These are phyloP conservation scores for Atopsyche davidsoni DNA, from an alignment of 1,140 invertebrate genomes.

Conservation along the genomic window DNA sequence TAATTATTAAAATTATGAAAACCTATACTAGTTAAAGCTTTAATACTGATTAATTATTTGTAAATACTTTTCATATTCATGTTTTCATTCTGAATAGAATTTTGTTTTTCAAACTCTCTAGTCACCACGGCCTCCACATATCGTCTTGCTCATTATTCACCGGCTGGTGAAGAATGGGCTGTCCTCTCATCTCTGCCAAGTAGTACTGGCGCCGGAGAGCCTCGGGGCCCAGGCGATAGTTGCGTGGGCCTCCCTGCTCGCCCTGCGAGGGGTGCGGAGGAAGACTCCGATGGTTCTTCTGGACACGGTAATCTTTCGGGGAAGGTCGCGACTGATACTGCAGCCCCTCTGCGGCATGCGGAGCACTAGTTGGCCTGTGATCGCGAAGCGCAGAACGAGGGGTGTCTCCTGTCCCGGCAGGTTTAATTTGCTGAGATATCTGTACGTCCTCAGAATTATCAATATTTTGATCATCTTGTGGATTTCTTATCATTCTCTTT, in stretches of 20 bases:
- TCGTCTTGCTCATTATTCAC: conserved; percentile 14
- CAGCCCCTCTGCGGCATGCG: background rate
- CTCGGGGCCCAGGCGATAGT: conserved; percentile 2
- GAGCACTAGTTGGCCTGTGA: background rate
- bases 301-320: background rate
- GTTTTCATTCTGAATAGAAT: no score
- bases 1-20: no score
- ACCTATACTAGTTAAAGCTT: conserved; percentile 21
- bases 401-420: background rate
- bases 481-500: conserved; percentile 23
- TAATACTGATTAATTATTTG: conserved; percentile 6
- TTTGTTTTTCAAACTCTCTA: background rate
- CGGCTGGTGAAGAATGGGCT: conserved; percentile 5
- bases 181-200: background rate
- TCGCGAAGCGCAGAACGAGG: conserved; percentile 4
- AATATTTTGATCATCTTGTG: conserved; percentile 2
- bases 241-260: conserved; percentile 1
- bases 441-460: background rate
- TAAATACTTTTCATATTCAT: no score
- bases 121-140: conserved; percentile 28
- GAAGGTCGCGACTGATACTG: background rate
- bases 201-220: background rate
- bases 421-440: background rate
- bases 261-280: background rate
- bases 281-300: no score